These are phyloP conservation scores for Morpho achilles DNA, from an alignment of 2,888 invertebrate genomes.

Conservation along the genomic window DNA sequence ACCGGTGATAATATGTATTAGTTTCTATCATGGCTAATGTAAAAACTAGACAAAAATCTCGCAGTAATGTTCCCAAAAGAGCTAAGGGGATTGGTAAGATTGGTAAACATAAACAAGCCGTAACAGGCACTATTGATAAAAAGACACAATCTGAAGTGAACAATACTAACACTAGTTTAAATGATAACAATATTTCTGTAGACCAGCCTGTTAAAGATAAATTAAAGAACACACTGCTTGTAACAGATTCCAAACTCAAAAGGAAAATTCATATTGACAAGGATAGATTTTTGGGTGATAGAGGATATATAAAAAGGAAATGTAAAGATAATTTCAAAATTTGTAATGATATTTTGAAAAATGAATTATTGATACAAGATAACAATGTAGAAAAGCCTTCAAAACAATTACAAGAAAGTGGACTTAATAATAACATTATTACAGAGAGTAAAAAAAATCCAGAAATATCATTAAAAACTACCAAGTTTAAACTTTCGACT, in stretches of 20 bases:
- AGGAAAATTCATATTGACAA: constrained; percentile 20
- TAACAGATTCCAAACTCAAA: constrained; percentile 22
- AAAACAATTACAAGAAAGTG: constrained; percentile 24
- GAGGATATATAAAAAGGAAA: constrained; percentile 38
- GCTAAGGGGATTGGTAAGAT: constrained; percentile 43
- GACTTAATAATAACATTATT: constrained; percentile 71
- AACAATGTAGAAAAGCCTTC: constrained; percentile 20
- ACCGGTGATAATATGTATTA: constrained; percentile 42
- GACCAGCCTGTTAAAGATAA: constrained; percentile 15
- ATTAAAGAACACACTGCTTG: constrained; percentile 20
- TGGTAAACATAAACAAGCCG: constrained; percentile 41
- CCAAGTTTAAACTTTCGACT: background rate
- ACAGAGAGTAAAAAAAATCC: constrained; percentile 36
- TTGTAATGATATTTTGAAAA: constrained; percentile 55
- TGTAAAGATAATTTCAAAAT: constrained; percentile 42
- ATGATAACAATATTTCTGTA: constrained; percentile 35
- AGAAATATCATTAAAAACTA: constrained; percentile 32
- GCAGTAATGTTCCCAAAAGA: constrained; percentile 45
- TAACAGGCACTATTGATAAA: constrained; percentile 43
- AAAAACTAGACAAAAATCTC: constrained; percentile 58
- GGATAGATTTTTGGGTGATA: constrained; percentile 35
- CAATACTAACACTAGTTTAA: no score
- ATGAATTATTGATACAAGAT: constrained; percentile 54
- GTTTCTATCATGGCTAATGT: constrained; percentile 59
- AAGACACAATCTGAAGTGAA: constrained; percentile 33